Base-by-base conservation (phyloP, 2,113 vertebrate species). In the Gobius niger region DNA sequence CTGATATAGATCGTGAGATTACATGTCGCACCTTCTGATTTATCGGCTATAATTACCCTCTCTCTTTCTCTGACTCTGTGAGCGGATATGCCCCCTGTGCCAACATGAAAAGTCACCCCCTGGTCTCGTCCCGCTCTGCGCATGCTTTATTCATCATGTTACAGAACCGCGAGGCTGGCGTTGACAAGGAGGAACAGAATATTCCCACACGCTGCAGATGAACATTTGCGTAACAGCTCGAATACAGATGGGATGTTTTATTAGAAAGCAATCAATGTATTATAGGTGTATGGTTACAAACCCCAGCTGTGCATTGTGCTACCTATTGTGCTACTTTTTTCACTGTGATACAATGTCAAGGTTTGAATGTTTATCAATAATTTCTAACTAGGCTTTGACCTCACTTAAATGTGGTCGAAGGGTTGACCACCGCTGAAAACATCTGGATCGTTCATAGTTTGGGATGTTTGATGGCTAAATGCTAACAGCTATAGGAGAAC, bases 41-140 rank as follows among this genome's bases (percentile, higher is more conserved):
- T 61, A 74, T 47, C 7, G 24, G 24, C 24, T 34, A 34, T 34
- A 34, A 34, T 34, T 52, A 3, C 15, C 15, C 49, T 51, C 15
- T 51, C 5, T 51, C 49, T n/a, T 1, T 51, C 15, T 51, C 5
- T 51, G 56, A 63, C 63, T 72, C 49, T 63, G 7, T 54, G 65
- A 82, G 61, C 68, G 53, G 63, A 73, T 70, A 65, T 34, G 4
- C 2, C 63, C 56, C 72, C 59, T 65, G 63, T 80, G 71, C 77
- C 68, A 83, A 59, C 86, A 76, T 78, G 73, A 81, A 83, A 85
- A 65, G 50, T 34, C 60, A 72, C 13, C 65, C 59, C 57, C 24
- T 56, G 64, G 15, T 42, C 34, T 41, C 6, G 7, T 15, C 14
- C 68, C 24, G n/a, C 44, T 64, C 16, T 5, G 34, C 66, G 68